Conservation (phyloP, 2,113 vertebrate genomes). For the Lophochroa leadbeateri region DNA sequence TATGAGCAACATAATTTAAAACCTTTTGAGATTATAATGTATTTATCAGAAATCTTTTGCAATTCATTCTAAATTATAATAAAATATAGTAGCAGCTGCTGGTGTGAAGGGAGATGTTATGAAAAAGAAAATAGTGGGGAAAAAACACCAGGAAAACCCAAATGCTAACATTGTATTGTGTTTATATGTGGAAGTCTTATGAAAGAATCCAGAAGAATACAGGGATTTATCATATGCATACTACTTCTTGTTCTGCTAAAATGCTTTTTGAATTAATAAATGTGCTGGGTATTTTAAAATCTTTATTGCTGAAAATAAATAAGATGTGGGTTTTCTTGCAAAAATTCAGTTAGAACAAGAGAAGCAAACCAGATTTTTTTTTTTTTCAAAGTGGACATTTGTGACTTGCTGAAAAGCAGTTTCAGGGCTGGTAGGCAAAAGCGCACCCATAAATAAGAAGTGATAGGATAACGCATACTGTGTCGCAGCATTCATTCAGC, state of each 20-base stretch:
- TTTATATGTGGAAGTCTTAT: neutral
- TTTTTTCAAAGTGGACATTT: neutral
- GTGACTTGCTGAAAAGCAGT: conserved; percentile 19
- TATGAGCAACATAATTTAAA: neutral
- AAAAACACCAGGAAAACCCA: neutral
- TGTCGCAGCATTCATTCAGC: neutral
- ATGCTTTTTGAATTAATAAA: neutral
- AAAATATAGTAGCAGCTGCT: neutral
- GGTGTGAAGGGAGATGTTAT: neutral
- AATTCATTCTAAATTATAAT: neutral
- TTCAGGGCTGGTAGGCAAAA: neutral
- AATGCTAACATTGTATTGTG: neutral
- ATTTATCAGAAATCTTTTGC: neutral
- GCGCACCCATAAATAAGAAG: neutral
- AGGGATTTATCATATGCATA: neutral
- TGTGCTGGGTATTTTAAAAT: neutral
- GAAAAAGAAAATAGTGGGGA: neutral
- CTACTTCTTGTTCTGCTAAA: neutral
- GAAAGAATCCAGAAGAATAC: neutral
- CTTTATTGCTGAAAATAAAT: neutral
- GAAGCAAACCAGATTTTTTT: neutral
- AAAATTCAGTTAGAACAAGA: neutral
- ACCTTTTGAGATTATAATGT: neutral
- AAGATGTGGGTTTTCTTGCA: neutral
- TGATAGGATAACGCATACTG: neutral